Evolutionary conservation across 2,113 vertebrate species (phyloP).

Genomic region (Microcebus lehilahytsara): DNA sequence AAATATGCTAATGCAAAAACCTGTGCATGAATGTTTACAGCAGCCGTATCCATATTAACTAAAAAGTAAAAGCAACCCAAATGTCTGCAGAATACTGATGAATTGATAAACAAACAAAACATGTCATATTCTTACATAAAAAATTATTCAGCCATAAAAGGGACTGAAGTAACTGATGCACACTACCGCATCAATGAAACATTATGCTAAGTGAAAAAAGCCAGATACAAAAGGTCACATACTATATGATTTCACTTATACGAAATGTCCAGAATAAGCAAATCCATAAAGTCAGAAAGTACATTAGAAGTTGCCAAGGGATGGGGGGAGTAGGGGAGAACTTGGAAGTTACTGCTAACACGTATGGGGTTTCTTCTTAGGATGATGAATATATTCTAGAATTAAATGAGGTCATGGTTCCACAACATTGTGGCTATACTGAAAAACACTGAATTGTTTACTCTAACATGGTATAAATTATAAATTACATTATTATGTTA

Average conservation of each 20-base stretch:
- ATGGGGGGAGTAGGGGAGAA: not conserved
- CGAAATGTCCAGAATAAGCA: not conserved
- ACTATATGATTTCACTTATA: not conserved
- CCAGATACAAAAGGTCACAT: not conserved
- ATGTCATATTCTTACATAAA: not conserved
- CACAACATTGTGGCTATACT: not conserved
- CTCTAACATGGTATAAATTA: not conserved
- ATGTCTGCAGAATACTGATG: not conserved
- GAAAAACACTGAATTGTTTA: not conserved
- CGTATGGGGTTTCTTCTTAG: not conserved
- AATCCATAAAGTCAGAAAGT: not conserved
- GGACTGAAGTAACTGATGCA: not conserved
- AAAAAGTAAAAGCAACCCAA: not conserved
- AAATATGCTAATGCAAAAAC: not conserved
- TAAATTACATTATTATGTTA: not conserved
- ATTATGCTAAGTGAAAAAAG: not conserved
- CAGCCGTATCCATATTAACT: not conserved
- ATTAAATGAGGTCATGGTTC: not conserved
- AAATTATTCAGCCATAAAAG: not conserved
- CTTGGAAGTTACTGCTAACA: not conserved
- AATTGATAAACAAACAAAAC: conserved; percentile 5
- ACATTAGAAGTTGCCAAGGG: not conserved
- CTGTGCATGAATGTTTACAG: not conserved
- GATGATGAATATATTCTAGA: not conserved
- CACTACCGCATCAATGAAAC: not conserved